phyloP scores from a whole-genome alignment of 2,797 vertebrate genomes.

The Hylomyscus alleni region DNA sequence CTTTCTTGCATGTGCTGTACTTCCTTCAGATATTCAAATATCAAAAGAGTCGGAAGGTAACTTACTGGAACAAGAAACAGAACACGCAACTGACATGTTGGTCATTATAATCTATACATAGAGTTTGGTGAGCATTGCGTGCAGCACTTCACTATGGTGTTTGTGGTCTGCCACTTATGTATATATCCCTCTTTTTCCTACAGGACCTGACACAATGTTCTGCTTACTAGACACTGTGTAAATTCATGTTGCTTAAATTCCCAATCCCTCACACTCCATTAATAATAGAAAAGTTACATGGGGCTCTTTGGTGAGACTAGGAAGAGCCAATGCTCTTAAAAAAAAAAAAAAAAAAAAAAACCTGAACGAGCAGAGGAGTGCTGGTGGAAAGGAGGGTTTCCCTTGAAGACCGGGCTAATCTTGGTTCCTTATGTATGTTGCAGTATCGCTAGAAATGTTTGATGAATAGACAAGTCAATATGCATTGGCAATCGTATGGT shows the following conservation, averaged over 20 bases:
- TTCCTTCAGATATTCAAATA: constrained; percentile 13
- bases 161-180: background rate
- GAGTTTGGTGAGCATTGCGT: background rate
- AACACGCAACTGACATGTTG: background rate
- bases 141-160: background rate
- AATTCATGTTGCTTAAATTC: background rate
- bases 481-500: background rate
- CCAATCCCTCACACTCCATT: background rate
- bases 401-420: background rate
- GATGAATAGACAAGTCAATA: background rate
- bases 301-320: background rate
- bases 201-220: background rate
- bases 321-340: background rate
- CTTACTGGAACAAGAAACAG: background rate
- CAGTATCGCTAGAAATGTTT: background rate
- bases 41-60: background rate
- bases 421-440: background rate
- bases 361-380: background rate
- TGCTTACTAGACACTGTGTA: background rate
- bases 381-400: background rate
- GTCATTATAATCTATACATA: background rate
- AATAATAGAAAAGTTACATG: background rate
- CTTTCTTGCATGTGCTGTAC: background rate
- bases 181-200: background rate
- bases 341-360: no score